phyloP scores from a whole-genome alignment of 2,888 invertebrate genomes.

The Sceliomorpha sp. region DNA sequence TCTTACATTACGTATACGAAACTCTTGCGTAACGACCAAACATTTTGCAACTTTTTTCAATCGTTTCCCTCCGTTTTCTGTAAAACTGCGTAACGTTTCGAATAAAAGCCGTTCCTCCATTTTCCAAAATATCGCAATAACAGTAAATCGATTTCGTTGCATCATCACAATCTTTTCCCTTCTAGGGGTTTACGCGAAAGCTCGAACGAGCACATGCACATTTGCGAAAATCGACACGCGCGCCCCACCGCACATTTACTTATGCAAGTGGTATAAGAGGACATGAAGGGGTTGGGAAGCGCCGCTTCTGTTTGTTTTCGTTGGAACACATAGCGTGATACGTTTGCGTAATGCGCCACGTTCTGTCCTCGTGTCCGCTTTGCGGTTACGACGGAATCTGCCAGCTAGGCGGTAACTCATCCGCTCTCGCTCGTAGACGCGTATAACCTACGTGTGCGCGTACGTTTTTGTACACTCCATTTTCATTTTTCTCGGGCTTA shows the following conservation, averaged over 20 bases:
- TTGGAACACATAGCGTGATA: conserved; percentile 80
- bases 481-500: conserved; percentile 55
- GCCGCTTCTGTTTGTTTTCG: conserved; percentile 78
- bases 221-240: conserved; percentile 55
- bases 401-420: conserved; percentile 73
- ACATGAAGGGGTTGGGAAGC: conserved; percentile 64
- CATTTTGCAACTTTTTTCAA: no score
- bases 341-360: conserved; percentile 78
- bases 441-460: conserved; percentile 26
- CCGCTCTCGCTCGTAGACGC: conserved; percentile 57
- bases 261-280: conserved; percentile 66
- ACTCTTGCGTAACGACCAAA: no score
- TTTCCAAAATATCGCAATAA: no score
- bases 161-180: neutral
- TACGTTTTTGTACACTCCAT: conserved; percentile 56
- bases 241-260: conserved; percentile 67
- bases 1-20: no score
- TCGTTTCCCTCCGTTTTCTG: no score
- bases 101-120: no score
- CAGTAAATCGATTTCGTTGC: no score
- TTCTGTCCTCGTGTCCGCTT: conserved; percentile 63
- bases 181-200: conserved; percentile 43
- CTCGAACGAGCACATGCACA: conserved; percentile 44
- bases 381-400: conserved; percentile 69
- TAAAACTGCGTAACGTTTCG: no score